Evolutionary conservation across 2,113 vertebrate genomes (phyloP).

Genomic region (Fulica atra): DNA sequence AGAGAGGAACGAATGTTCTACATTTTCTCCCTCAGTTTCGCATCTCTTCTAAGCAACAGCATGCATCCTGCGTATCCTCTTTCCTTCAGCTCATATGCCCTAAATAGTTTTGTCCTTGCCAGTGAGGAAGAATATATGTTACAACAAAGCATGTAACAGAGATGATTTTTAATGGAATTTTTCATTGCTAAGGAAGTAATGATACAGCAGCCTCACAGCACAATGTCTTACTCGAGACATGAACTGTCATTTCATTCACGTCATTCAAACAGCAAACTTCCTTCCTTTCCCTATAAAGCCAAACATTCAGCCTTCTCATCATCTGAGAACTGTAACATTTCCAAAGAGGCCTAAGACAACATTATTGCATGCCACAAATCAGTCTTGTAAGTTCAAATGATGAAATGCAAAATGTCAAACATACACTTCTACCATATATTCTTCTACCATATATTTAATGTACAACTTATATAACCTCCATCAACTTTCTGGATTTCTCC

Average conservation of each 20-base stretch:
- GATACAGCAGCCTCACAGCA: conserved; percentile 51
- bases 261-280: conserved; percentile 57
- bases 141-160: neutral
- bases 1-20: neutral
- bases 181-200: conserved; percentile 63
- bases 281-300: conserved; percentile 25
- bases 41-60: neutral
- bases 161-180: conserved; percentile 64
- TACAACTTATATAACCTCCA: conserved; percentile 19
- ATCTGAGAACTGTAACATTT: conserved; percentile 49
- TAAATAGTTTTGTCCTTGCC: conserved; percentile 43
- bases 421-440: conserved; percentile 52
- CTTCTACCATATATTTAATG: conserved; percentile 25
- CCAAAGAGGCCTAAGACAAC: conserved; percentile 53
- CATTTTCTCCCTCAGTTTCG: neutral
- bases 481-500: conserved; percentile 17
- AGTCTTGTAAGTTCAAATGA: conserved; percentile 49
- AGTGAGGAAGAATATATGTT: conserved; percentile 11
- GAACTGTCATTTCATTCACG: conserved; percentile 68
- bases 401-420: conserved; percentile 68
- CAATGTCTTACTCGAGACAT: conserved; percentile 30
- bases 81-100: neutral
- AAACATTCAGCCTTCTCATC: conserved; percentile 48
- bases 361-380: conserved; percentile 68
- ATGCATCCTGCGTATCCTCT: neutral